phyloP scores from a whole-genome alignment of 2,888 invertebrate genomes.

The Drosophila neotestacea region DNA sequence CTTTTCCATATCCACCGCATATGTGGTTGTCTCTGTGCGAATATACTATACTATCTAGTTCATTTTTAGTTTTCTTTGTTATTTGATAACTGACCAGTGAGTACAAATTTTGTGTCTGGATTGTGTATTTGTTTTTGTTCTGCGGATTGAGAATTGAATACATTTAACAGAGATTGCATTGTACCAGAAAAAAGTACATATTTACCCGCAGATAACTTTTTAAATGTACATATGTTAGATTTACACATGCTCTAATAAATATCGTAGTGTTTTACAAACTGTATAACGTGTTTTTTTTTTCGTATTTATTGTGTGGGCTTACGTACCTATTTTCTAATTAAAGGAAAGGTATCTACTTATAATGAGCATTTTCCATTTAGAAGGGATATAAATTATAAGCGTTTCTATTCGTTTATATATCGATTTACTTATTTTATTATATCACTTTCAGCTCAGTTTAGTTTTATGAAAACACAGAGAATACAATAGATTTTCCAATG shows the following conservation, averaged over 20 bases:
- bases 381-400: too few relatives aligned
- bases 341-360: too few relatives aligned
- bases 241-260: neutral
- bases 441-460: too few relatives aligned
- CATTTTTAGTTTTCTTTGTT: slow-evolving; percentile 34
- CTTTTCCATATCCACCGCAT: slow-evolving; percentile 6
- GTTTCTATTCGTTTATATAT: too few relatives aligned
- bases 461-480: too few relatives aligned
- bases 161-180: neutral
- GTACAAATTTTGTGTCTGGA: slow-evolving; percentile 10
- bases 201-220: slow-evolving; percentile 3
- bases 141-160: slow-evolving; percentile 10
- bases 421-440: too few relatives aligned
- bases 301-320: too few relatives aligned
- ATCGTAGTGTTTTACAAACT: neutral
- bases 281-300: too few relatives aligned
- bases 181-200: neutral
- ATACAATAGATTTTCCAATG: too few relatives aligned
- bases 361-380: too few relatives aligned
- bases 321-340: too few relatives aligned
- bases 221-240: slow-evolving; percentile 1
- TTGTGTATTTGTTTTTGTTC: slow-evolving; percentile 1
- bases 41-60: slow-evolving; percentile 11
- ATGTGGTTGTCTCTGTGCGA: neutral
- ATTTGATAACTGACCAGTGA: slow-evolving; percentile 29